A percentile compares a stretch with the other conserved stretches of the same genome.
Evolutionary conservation across 2,888 invertebrate genomes (phyloP).

Genomic region (Eupithecia subfuscata): DNA sequence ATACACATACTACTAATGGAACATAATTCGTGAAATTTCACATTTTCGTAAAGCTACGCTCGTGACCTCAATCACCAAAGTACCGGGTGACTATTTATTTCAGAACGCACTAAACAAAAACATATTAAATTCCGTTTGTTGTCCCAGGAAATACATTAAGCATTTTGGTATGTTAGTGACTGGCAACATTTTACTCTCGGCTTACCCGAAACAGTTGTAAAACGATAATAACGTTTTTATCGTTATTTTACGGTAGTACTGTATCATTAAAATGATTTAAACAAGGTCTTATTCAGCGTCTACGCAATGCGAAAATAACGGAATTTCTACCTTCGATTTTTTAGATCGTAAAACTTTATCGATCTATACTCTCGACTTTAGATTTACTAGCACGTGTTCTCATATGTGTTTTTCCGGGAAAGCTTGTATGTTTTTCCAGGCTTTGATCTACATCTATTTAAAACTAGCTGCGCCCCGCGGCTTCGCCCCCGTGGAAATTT

Average conservation of each 20-base stretch:
- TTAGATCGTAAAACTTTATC: not conserved
- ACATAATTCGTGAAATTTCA: not conserved
- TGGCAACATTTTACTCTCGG: conserved; percentile 17
- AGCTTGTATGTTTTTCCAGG: too few relatives aligned
- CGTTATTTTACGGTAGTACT: conserved; percentile 31
- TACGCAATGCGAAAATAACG: not conserved
- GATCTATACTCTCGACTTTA: not conserved
- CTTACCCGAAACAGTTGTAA: conserved; percentile 36
- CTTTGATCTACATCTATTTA: too few relatives aligned
- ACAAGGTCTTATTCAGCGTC: not conserved
- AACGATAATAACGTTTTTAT: conserved; percentile 43
- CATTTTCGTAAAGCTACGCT: not conserved
- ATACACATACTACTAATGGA: too few relatives aligned
- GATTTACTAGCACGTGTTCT: not conserved
- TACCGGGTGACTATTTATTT: not conserved
- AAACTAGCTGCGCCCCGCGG: too few relatives aligned
- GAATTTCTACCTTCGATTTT: not conserved
- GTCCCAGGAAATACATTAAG: not conserved
- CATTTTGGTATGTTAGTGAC: conserved; percentile 4
- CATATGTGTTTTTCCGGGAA: too few relatives aligned
- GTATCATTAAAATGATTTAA: conserved; percentile 16
- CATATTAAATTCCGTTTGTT: not conserved
- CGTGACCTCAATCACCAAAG: not conserved
- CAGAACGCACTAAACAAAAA: not conserved
- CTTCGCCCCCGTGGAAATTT: too few relatives aligned